Percentiles rank a stretch among this genome's conserved stretches.
phyloP scores from a whole-genome alignment of 2,797 vertebrate genomes.

The Chrysocyon brachyurus region DNA sequence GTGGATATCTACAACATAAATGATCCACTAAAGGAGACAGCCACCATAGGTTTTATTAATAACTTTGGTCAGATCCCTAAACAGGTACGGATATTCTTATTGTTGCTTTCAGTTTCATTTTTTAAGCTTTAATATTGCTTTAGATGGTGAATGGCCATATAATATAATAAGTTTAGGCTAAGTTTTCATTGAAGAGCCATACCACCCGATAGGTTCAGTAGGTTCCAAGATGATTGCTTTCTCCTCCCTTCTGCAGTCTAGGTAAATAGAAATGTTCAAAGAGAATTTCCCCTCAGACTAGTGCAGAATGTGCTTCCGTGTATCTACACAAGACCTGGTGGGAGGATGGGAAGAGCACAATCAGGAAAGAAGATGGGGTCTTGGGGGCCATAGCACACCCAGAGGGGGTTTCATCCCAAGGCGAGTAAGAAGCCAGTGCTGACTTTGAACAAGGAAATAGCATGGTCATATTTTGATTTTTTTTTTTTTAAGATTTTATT shows the following conservation, averaged over 20 bases:
- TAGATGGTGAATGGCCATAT: background rate
- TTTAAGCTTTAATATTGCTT: background rate
- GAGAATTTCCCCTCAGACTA: background rate
- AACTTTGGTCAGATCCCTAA: constrained; percentile 99
- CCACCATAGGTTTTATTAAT: constrained; percentile 99
- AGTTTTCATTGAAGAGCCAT: background rate
- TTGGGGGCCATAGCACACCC: background rate
- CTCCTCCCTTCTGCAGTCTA: background rate
- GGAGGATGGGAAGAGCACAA: too few species aligned
- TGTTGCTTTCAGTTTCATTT: background rate
- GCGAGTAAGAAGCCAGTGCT: background rate
- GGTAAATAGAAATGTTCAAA: background rate
- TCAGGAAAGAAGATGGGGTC: background rate
- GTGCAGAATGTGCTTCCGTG: background rate
- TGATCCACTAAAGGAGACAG: constrained; percentile 98
- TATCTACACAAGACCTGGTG: too few species aligned
- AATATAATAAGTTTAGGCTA: background rate
- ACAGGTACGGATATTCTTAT: constrained; percentile 90
- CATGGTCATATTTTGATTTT: background rate
- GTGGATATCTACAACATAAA: constrained; percentile 99
- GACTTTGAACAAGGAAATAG: background rate
- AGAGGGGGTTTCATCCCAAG: background rate
- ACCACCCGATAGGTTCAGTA: background rate
- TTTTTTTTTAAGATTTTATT: background rate
- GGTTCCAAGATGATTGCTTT: background rate